Evolutionary conservation across 2,797 vertebrate genomes (phyloP).

Genomic region (Phalloptychus januarius): DNA sequence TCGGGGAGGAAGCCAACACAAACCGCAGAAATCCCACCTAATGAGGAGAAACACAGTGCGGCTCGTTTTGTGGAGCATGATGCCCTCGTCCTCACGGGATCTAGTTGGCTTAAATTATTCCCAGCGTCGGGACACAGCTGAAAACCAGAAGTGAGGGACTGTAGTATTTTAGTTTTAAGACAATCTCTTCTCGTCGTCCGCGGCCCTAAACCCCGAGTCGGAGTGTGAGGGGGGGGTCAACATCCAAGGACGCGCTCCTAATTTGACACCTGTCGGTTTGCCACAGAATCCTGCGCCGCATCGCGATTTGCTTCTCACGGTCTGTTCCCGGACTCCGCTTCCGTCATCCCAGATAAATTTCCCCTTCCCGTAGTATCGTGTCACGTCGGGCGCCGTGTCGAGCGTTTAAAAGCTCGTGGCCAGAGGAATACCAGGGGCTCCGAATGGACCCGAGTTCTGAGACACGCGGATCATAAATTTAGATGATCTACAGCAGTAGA

Average conservation of each 20-base stretch:
- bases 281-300: constrained; percentile 12
- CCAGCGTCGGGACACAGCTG: neutral
- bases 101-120: neutral
- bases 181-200: neutral
- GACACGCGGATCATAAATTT: constrained; percentile 57
- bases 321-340: constrained; percentile 28
- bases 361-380: constrained; percentile 33
- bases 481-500: constrained; percentile 47
- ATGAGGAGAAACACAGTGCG: neutral
- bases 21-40: neutral
- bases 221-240: neutral
- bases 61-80: constrained; percentile 1
- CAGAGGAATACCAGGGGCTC: constrained; percentile 37
- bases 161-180: neutral
- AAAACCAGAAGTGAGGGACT: neutral
- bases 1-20: neutral
- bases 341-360: constrained; percentile 42
- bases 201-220: neutral
- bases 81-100: neutral
- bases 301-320: constrained; percentile 25
- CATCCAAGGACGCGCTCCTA: constrained; percentile 16
- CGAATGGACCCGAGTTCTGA: constrained; percentile 14
- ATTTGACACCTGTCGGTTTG: constrained; percentile 52
- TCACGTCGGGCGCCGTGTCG: constrained; percentile 43
- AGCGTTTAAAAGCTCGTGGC: constrained; percentile 57